Percentiles rank a stretch among this genome's conserved stretches.
phyloP scores from a whole-genome alignment of 2,888 invertebrate genomes.

The Plebejus anna region DNA sequence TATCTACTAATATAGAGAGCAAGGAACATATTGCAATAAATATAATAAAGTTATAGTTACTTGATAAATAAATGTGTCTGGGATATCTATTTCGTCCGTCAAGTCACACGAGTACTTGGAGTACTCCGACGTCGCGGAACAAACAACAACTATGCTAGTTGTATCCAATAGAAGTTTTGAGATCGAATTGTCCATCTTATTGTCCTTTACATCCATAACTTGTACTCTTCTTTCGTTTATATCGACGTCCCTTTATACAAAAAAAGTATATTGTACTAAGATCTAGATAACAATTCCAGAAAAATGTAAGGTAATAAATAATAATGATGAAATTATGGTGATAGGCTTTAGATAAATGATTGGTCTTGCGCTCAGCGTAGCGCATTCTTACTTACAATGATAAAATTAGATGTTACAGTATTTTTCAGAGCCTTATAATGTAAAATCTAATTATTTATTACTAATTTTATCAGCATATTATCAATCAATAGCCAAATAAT shows the following conservation, averaged over 20 bases:
- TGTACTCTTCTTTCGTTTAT: slow-evolving; percentile 54
- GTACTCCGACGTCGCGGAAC: slow-evolving; percentile 75
- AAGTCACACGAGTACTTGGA: slow-evolving; percentile 68
- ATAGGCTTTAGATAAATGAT: no score
- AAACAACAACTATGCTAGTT: slow-evolving; percentile 65
- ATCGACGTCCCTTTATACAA: slow-evolving; percentile 47
- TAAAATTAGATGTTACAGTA: no score
- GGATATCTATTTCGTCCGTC: slow-evolving; percentile 61
- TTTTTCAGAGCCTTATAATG: no score
- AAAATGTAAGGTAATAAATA: not conserved
- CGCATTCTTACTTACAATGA: no score
- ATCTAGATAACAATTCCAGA: not conserved
- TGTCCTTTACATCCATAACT: not conserved
- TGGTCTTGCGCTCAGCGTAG: no score
- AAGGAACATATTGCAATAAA: slow-evolving; percentile 1
- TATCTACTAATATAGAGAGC: not conserved
- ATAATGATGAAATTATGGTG: not conserved
- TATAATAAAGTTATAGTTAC: slow-evolving; percentile 42
- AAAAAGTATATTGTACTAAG: not conserved
- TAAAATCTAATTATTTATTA: no score
- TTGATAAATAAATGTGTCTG: slow-evolving; percentile 79
- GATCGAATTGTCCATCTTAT: not conserved
- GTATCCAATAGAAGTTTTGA: slow-evolving; percentile 44
- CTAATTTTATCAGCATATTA: not conserved
- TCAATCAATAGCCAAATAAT: no score